These are phyloP conservation scores for Tenthredo notha DNA, from an alignment of 2,888 invertebrate genomes.

Conservation along the genomic window DNA sequence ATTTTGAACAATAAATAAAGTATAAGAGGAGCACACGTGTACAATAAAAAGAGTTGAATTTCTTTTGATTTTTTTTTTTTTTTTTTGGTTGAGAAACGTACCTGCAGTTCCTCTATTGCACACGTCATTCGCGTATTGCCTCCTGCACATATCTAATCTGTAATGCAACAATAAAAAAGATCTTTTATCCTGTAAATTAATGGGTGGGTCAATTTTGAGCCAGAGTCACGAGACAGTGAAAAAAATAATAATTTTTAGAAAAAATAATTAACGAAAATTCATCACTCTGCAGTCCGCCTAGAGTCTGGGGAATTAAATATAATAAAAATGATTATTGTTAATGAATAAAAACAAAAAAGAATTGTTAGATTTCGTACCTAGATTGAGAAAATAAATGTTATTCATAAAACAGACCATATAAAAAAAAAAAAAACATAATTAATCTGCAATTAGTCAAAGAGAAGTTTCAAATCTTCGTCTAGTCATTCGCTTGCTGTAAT, in stretches of 20 bases:
- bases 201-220: constrained; percentile 38
- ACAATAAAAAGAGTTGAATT: constrained; percentile 56
- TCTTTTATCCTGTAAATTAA: constrained; percentile 72
- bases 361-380: constrained; percentile 4
- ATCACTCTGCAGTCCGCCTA: constrained; percentile 42
- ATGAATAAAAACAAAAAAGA: constrained; percentile 22
- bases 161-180: constrained; percentile 84
- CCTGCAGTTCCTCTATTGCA: constrained; percentile 99
- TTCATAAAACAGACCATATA: not conserved
- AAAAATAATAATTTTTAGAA: not conserved
- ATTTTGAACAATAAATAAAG: constrained; percentile 24
- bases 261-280: constrained; percentile 11
- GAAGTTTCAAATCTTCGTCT: not conserved
- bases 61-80: constrained; percentile 58
- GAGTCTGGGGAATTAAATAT: constrained; percentile 33
- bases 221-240: constrained; percentile 38
- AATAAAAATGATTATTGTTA: constrained; percentile 51
- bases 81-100: constrained; percentile 80
- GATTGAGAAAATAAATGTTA: constrained; percentile 3
- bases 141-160: constrained; percentile 99
- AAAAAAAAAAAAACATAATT: not conserved
- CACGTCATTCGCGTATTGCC: constrained; percentile 95
- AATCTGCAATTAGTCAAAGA: not conserved
- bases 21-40: constrained; percentile 38
- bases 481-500: not conserved